Evolutionary conservation across 2,888 invertebrate species (phyloP), one percentile per base, ranked within the genome.

Genomic region (Scotopteryx bipunctaria): DNA sequence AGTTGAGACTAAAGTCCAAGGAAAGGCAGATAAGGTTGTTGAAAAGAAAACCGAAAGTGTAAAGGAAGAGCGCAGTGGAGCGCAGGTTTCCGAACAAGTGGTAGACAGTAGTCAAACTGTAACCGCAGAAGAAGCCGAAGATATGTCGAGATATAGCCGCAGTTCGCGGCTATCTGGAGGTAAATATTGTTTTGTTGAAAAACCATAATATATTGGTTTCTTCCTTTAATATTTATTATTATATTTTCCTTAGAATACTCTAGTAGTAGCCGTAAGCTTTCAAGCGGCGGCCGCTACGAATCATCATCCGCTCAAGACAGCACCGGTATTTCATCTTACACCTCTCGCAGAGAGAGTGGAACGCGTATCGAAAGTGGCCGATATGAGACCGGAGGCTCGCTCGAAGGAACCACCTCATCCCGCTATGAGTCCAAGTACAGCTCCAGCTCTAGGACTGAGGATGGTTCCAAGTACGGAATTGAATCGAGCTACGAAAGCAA

Each of bases 111-210:
- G 69, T 71, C 88, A 89, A 88, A 69, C 86, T 87, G 87, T 83
- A 79, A 82, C 81, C 78, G 55, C 78, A 32, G 80, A 78, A 61
- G 81, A 77, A 67, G 68, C 65, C 59, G 86, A 80, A 76, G 88
- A 89, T 57, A 91, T 92, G 74, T 92, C 93, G 63, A 92, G 93
- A 69, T 93, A 91, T 72, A 92, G 92, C 83, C 91, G 92, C 77
- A 93, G 93, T 70, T 91, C 93, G 73, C 92, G 91, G 83, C 89
- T 91, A 38, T 91, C 92, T 72, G 93, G 93, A 91, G 92, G 93
- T 93, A 78, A 76, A 21, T 15, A 21, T 13, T 17, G 6, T 11
- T 16, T 16, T 21, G n/a, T 14, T 8, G 17, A 5, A 17, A 27
- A 27, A 27, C 3, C 9, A 11, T 27, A 5, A 5, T 25, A 2